Conservation (phyloP, 2,888 invertebrate genomes). For the Theretra japonica region DNA sequence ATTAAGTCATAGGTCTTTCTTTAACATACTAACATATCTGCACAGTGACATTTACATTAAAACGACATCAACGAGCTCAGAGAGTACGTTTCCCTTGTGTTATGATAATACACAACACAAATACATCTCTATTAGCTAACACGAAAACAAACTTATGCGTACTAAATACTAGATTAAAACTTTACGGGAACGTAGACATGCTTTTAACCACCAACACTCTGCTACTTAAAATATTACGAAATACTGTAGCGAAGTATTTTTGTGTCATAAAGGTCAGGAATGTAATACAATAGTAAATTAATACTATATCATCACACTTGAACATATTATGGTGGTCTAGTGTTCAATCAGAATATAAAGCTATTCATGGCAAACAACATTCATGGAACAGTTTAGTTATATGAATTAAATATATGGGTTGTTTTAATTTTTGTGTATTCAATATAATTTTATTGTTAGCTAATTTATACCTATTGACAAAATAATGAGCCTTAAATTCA, state of each 20-base stretch:
- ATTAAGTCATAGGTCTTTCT: neutral
- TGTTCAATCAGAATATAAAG: no score
- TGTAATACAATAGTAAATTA: neutral
- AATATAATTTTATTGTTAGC: no score
- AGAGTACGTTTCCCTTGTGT: neutral
- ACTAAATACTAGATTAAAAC: neutral
- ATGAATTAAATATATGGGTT: no score
- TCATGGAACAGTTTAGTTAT: no score
- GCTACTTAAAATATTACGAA: neutral
- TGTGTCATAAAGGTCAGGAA: neutral
- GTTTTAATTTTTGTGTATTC: no score
- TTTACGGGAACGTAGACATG: neutral
- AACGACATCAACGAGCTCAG: slow-evolving; percentile 21
- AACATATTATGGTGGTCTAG: no score
- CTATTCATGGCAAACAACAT: no score
- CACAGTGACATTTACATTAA: slow-evolving; percentile 14
- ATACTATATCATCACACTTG: neutral
- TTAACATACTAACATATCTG: neutral
- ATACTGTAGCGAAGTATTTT: neutral
- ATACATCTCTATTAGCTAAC: neutral
- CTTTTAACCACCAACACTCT: slow-evolving; percentile 10
- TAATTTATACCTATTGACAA: no score
- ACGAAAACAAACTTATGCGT: slow-evolving; percentile 1
- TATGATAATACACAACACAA: neutral
- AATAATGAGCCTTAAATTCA: no score